phyloP scores from a whole-genome alignment of 2,113 vertebrate genomes.

The Pygoscelis adeliae region DNA sequence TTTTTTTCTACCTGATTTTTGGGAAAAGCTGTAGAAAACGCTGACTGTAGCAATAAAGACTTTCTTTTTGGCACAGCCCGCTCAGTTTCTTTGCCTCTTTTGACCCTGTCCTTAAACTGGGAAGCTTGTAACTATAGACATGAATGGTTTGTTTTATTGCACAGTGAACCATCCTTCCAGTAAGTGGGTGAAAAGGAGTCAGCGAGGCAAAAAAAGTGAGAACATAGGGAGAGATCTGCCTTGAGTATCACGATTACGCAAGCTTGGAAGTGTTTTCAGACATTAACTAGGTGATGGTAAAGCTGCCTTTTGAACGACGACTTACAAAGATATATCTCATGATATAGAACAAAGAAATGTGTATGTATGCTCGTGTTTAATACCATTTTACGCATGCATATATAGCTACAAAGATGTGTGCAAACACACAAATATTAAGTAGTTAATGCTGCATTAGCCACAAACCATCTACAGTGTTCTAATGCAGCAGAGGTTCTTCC shows the following conservation, averaged over 20 bases:
- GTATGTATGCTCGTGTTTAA: not conserved
- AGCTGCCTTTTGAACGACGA: not conserved
- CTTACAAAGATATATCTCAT: not conserved
- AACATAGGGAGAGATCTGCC: not conserved
- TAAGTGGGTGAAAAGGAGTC: not conserved
- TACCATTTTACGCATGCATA: not conserved
- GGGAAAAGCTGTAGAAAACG: not conserved
- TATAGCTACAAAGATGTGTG: not conserved
- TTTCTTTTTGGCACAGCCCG: not conserved
- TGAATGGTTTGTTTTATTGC: not conserved
- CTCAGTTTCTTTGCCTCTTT: not conserved
- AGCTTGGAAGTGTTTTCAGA: not conserved
- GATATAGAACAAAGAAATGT: not conserved
- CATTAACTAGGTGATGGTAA: not conserved
- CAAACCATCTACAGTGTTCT: not conserved
- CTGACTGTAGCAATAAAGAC: not conserved
- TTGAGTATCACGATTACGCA: not conserved
- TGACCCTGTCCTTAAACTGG: not conserved
- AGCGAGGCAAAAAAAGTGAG: not conserved
- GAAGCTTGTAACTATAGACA: not conserved
- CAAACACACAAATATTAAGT: not conserved
- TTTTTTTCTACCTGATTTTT: not conserved
- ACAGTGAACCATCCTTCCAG: not conserved
- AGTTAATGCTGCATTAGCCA: not conserved
- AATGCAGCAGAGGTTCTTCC: not conserved